A percentile compares a stretch with the other conserved stretches of the same genome.
phyloP scores from a whole-genome alignment of 1,140 invertebrate genomes.

The Myzus persicae region DNA sequence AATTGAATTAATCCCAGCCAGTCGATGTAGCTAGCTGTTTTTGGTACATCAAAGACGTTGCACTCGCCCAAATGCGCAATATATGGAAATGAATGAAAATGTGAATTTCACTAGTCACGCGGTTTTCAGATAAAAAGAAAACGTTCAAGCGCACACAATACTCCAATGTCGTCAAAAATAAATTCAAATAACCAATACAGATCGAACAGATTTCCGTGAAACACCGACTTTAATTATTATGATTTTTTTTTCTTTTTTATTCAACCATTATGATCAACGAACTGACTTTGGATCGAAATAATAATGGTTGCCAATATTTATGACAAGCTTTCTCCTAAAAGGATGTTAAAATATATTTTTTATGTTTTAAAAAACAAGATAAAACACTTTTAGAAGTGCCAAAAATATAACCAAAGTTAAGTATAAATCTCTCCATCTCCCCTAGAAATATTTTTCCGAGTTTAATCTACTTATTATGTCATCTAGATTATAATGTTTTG shows the following conservation, averaged over 20 bases:
- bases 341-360: not conserved
- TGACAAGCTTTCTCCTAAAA: not conserved
- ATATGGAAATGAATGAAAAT: not conserved
- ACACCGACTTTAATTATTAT: not conserved
- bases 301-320: conserved; percentile 15
- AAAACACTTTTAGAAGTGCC: not conserved
- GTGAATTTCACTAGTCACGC: not conserved
- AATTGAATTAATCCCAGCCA: too few species aligned
- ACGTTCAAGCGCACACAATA: not conserved
- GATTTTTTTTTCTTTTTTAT: not conserved
- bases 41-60: not conserved
- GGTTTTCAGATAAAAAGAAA: not conserved
- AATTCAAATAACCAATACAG: not conserved
- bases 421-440: not conserved
- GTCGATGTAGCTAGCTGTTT: not conserved
- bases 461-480: conserved; percentile 6
- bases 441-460: not conserved
- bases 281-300: not conserved
- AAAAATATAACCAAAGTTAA: conserved; percentile 3
- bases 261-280: not conserved
- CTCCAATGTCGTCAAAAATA: not conserved
- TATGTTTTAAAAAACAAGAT: not conserved
- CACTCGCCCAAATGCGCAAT: not conserved
- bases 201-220: not conserved
- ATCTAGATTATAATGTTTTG: not conserved